A percentile compares a stretch with the other conserved stretches of the same genome.
phyloP scores from a whole-genome alignment of 2,888 invertebrate species.

The Crocallis elinguaria region DNA sequence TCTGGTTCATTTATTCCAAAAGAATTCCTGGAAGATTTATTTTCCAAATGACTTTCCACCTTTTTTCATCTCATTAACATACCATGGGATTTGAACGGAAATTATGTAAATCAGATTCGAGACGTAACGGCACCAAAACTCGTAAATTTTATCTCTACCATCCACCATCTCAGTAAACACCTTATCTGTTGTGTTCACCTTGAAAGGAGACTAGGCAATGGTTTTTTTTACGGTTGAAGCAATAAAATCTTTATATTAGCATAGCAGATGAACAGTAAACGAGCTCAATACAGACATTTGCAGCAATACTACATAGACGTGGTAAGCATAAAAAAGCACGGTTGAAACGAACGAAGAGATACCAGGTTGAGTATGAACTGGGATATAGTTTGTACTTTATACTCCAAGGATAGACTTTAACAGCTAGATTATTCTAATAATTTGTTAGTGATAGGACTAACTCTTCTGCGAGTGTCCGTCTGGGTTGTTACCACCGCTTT shows the following conservation, averaged over 20 bases:
- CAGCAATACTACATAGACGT: neutral
- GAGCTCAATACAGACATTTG: neutral
- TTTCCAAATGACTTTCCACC: slow-evolving; percentile 17
- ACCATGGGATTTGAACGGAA: slow-evolving; percentile 24
- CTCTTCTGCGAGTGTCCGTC: too few relatives aligned
- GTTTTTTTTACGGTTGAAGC: slow-evolving; percentile 12
- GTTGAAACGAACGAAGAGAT: too few relatives aligned
- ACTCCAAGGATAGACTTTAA: too few relatives aligned
- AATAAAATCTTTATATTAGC: slow-evolving; percentile 21
- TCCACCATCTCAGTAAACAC: slow-evolving; percentile 20
- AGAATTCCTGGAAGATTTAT: slow-evolving; percentile 10
- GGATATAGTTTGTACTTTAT: too few relatives aligned
- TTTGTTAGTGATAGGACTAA: too few relatives aligned
- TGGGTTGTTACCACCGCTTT: too few relatives aligned
- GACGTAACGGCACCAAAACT: slow-evolving; percentile 16
- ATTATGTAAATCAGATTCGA: slow-evolving; percentile 26
- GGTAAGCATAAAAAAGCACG: too few relatives aligned
- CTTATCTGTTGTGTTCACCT: slow-evolving; percentile 19
- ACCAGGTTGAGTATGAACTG: too few relatives aligned
- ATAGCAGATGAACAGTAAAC: neutral
- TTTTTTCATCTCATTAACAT: slow-evolving; percentile 25
- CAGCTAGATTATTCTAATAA: too few relatives aligned
- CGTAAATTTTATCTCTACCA: slow-evolving; percentile 23
- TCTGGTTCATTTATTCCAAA: slow-evolving; percentile 10
- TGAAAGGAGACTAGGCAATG: slow-evolving; percentile 7